These are phyloP conservation scores for Vespertilio murinus DNA, from an alignment of 2,797 vertebrate genomes.

Conservation along the genomic window DNA sequence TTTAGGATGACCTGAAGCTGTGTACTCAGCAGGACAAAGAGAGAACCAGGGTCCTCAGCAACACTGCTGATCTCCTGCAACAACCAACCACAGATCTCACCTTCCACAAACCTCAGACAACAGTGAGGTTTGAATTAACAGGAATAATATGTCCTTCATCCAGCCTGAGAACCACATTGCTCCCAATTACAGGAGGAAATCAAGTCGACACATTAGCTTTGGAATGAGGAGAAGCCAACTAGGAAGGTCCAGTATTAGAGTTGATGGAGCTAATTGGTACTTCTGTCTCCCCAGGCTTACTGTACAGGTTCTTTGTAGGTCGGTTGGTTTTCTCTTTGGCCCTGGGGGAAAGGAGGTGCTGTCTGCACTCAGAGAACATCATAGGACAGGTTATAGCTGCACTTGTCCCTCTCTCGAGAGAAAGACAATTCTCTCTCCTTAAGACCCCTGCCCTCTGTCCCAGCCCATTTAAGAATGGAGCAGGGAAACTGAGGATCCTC, in stretches of 20 bases:
- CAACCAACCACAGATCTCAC: neutral
- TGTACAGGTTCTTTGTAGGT: neutral
- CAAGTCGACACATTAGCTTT: neutral
- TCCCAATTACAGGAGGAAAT: neutral
- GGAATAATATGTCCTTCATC: neutral
- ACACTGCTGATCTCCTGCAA: neutral
- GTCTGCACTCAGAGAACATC: fast-evolving
- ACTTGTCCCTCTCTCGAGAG: neutral
- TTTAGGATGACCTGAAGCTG: neutral
- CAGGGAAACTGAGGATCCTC: neutral
- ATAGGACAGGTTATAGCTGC: neutral
- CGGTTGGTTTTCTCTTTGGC: neutral
- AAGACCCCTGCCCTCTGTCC: neutral
- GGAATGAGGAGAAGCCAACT: neutral
- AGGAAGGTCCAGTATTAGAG: neutral
- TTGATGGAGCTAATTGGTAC: neutral
- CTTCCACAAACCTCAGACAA: neutral
- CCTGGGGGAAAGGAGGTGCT: neutral
- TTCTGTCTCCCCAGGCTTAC: neutral
- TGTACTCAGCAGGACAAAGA: neutral
- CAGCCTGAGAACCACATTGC: neutral
- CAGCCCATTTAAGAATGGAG: neutral
- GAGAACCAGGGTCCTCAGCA: neutral
- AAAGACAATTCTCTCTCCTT: neutral
- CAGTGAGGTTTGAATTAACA: neutral